Evolutionary conservation across 2,888 invertebrate species (phyloP), one percentile per base, ranked within the genome.

Genomic region (Nephrotoma flavescens): DNA sequence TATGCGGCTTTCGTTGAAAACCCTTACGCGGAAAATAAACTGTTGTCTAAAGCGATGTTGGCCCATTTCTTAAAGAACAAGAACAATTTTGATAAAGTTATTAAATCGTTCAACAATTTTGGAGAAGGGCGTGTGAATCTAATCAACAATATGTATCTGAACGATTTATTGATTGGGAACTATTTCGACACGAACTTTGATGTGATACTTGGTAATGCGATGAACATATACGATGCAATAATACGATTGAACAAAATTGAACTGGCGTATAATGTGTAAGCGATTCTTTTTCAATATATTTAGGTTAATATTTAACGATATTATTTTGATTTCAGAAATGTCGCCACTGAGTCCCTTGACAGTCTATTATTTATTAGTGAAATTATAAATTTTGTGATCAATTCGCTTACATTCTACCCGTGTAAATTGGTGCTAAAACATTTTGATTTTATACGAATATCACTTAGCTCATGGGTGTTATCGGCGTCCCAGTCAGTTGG

Each of bases 381-480:
- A 88, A 89, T 90, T 42, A 90, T 91, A 0, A 90, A 90, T 87
- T 88, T 92, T n/a, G 88, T 92, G 4, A 89, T 88, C 4, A 89
- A 90, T 87, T 88, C 90, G 0, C 84, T 92, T 4, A 87, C 88
- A n/a, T 89, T 89, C 15, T 90, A 90, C 87, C 90, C 91, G 2
- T 88, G 89, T 87, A 89, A 91, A 87, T 87, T 91, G 31, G 89
- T 88, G 41, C 89, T 90, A 7, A 90, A 92, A 88, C 93, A 94
- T 89, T 96, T 97, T 96, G 97, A 97, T 92, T 94, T 95, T 89
- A 92, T 94, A 88, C 93, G 95, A 88, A 94, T 97, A 90, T 93
- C 94, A 86, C 91, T 96, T 44, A 94, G 94, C 87, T 94, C 95
- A 15, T 95, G 96, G 94, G 92, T 94, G 83, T 89, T 92, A 90